Conservation (phyloP, 2,888 invertebrate species). For the Limnephilus lunatus region DNA sequence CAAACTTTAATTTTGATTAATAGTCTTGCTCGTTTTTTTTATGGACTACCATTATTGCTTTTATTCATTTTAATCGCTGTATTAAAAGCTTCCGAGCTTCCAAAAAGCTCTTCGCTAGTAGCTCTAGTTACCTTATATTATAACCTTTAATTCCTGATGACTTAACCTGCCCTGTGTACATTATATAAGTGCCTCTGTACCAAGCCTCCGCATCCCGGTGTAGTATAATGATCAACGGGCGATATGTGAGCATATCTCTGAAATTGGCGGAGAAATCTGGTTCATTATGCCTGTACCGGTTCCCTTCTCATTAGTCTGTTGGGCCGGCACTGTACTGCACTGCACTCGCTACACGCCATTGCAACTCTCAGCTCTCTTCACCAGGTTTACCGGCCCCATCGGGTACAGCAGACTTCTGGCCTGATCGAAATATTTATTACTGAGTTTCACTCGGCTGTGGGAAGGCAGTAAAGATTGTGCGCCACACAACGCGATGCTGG, state of each 20-base stretch:
- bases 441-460: background rate
- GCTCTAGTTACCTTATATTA: background rate
- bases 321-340: slow-evolving; percentile 11
- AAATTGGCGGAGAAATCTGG: slow-evolving; percentile 35
- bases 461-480: background rate
- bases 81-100: background rate
- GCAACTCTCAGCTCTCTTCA: background rate
- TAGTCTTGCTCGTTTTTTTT: too few species aligned
- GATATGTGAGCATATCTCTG: slow-evolving; percentile 35
- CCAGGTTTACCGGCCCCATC: background rate
- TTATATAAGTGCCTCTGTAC: background rate
- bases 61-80: background rate
- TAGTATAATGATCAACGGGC: slow-evolving; percentile 41
- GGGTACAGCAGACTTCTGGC: background rate
- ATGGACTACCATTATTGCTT: background rate
- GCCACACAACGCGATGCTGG: background rate
- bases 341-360: too few species aligned
- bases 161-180: background rate
- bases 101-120: background rate
- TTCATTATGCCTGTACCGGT: slow-evolving; percentile 24
- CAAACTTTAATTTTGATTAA: too few species aligned
- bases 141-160: background rate
- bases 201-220: background rate
- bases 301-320: slow-evolving; percentile 36
- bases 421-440: background rate